Base-by-base conservation (phyloP, 2,888 invertebrate genomes). In the Disparrhopalites patrizii region DNA sequence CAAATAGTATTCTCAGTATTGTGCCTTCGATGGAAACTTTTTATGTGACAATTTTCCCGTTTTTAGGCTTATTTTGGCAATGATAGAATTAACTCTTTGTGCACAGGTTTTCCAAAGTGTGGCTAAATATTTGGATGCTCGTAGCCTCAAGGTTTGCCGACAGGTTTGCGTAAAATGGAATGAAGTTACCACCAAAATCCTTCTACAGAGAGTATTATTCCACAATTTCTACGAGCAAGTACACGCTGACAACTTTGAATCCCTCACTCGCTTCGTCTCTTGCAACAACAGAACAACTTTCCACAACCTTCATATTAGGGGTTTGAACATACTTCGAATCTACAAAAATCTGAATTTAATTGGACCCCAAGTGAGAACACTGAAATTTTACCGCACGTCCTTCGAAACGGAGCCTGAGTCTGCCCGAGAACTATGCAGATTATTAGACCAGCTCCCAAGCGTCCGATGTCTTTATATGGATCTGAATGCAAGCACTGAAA, bases 141-240 rank as follows among this genome's bases (percentile, higher is more conserved):
- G 30, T 3, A 52, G 52, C 52, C 18, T 52, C 52, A 27, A 30
- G 18, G 30, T 15, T 2, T 52, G 52, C n/a, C 52, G 52, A 3
- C 52, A 28, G 28, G 52, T 52, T 15, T 52, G 52, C n/a, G 28
- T n/a, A 15, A 27, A 52, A 52, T 52, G 52, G 52, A 30, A 52
- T 18, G 52, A 52, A n/a, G 18, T 52, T 7, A 7, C 52, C n/a
- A 52, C 52, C 4, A 27, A 28, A n/a, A 15, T 52, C 52, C 52
- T 52, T n/a, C 52, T 52, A 2, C 20, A 52, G 15, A 27, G 52
- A 28, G 52, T 52, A 27, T 52, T 52, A 13, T 52, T 52, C 28
- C 52, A 52, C 13, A 52, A 52, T 30, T 52, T 52, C 52, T 52
- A 52, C 28, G 52, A 52, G 52, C 52, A 52, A 52, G 52, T 52